Percentiles rank a stretch among this genome's conserved stretches.
Evolutionary conservation across 2,888 invertebrate species (phyloP).

Genomic region (Agonum fuliginosum): DNA sequence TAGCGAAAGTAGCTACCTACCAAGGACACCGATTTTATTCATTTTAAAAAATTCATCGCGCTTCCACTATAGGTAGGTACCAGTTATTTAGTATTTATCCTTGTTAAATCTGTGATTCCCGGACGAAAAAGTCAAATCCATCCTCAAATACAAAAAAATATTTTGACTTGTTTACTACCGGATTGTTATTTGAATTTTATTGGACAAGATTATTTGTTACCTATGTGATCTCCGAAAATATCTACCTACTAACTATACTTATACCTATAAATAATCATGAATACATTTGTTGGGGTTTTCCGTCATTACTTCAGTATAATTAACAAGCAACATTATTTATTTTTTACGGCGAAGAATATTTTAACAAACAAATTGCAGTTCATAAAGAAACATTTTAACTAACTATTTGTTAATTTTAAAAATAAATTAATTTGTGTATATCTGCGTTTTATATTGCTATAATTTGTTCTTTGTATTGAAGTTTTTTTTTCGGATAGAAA

Average conservation of each 20-base stretch:
- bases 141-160: too few relatives aligned
- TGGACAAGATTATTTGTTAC: neutral
- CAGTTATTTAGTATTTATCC: too few relatives aligned
- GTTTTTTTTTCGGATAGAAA: too few relatives aligned
- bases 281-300: constrained; percentile 9
- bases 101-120: too few relatives aligned
- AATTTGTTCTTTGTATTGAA: too few relatives aligned
- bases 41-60: constrained; percentile 17
- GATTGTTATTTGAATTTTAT: constrained; percentile 14
- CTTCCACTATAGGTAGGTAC: neutral
- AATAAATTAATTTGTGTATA: too few relatives aligned
- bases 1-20: constrained; percentile 34
- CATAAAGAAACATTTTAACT: too few relatives aligned
- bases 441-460: too few relatives aligned
- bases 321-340: neutral
- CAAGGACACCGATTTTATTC: constrained; percentile 20
- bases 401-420: too few relatives aligned
- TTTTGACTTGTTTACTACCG: neutral
- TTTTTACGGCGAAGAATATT: neutral
- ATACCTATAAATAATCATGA: constrained; percentile 26
- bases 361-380: constrained; percentile 8
- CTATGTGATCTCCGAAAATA: constrained; percentile 21
- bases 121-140: too few relatives aligned
- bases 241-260: too few relatives aligned
- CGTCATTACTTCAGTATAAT: neutral